These are phyloP conservation scores for Petrophora chlorosata DNA, from an alignment of 2,888 invertebrate species.

Conservation along the genomic window DNA sequence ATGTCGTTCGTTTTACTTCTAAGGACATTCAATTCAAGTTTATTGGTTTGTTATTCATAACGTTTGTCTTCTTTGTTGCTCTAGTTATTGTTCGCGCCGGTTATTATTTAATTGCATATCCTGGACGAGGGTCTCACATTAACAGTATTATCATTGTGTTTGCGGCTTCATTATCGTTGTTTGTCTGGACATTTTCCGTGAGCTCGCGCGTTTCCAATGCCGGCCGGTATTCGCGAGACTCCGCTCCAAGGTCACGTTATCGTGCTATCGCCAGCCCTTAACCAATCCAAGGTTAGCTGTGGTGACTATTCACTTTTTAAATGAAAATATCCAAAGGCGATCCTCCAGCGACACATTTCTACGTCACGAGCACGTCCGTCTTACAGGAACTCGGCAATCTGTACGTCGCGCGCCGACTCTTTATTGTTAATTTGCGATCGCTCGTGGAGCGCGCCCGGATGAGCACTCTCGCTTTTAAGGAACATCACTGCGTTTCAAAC, in stretches of 20 bases:
- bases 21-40: slow-evolving; percentile 8
- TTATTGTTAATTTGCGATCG: slow-evolving; percentile 72
- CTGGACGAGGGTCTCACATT: slow-evolving; percentile 43
- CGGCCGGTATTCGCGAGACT: slow-evolving; percentile 77
- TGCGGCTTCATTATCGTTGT: slow-evolving; percentile 68
- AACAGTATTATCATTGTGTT: slow-evolving; percentile 58
- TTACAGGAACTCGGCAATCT: slow-evolving; percentile 80
- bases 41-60: slow-evolving; percentile 24
- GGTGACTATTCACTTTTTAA: slow-evolving; percentile 48
- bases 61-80: slow-evolving; percentile 22
- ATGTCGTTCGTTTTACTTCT: slow-evolving; percentile 20
- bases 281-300: slow-evolving; percentile 65
- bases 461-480: slow-evolving; percentile 66
- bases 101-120: slow-evolving; percentile 35
- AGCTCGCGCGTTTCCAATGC: slow-evolving; percentile 68
- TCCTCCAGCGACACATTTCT: slow-evolving; percentile 44
- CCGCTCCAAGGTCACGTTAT: slow-evolving; percentile 80
- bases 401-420: slow-evolving; percentile 66
- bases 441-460: slow-evolving; percentile 60
- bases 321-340: slow-evolving; percentile 40
- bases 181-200: slow-evolving; percentile 76
- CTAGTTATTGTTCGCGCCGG: slow-evolving; percentile 6
- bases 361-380: slow-evolving; percentile 60
- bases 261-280: slow-evolving; percentile 78
- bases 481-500: slow-evolving; percentile 66